A percentile compares a stretch with the other conserved stretches of the same genome.
Evolutionary conservation across 1,140 invertebrate genomes (phyloP).

Genomic region (Aphelenchoides fujianensis): DNA sequence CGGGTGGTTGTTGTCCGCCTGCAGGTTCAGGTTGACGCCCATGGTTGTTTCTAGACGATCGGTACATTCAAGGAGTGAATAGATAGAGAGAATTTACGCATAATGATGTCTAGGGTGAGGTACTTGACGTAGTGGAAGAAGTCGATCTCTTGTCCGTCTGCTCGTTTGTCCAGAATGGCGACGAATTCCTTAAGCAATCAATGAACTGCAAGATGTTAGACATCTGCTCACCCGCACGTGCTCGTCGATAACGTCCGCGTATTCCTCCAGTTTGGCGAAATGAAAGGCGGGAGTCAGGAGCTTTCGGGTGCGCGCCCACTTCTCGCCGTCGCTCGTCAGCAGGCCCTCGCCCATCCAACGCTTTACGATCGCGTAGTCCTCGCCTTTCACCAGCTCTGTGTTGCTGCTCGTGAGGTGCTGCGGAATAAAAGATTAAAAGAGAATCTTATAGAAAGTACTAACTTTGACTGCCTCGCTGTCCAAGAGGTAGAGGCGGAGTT

Average conservation of each 20-base stretch:
- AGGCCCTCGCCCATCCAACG: conserved; percentile 17
- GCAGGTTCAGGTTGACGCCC: background rate
- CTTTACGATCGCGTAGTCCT: background rate
- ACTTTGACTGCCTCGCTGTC: conserved; percentile 14
- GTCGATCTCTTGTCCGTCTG: conserved; percentile 8
- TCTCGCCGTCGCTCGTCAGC: background rate
- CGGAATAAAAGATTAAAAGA: background rate
- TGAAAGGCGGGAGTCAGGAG: conserved; percentile 19
- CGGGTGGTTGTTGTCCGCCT: conserved; percentile 13
- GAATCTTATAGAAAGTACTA: background rate
- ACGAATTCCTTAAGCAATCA: background rate
- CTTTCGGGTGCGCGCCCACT: background rate
- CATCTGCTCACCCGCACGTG: conserved; percentile 7
- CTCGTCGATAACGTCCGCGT: background rate
- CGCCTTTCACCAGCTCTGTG: background rate
- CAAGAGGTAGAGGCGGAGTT: conserved; percentile 7
- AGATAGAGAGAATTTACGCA: too few species aligned
- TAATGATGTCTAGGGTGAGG: conserved; percentile 2
- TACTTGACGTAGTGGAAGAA: conserved; percentile 7
- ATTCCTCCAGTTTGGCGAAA: conserved; percentile 17
- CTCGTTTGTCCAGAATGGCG: background rate
- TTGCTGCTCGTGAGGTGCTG: conserved; percentile 7
- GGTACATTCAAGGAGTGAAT: too few species aligned
- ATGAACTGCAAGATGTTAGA: too few species aligned
- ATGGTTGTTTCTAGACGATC: conserved; percentile 12